Evolutionary conservation across 1,140 invertebrate genomes (phyloP).

Genomic region (Chelonus insularis): DNA sequence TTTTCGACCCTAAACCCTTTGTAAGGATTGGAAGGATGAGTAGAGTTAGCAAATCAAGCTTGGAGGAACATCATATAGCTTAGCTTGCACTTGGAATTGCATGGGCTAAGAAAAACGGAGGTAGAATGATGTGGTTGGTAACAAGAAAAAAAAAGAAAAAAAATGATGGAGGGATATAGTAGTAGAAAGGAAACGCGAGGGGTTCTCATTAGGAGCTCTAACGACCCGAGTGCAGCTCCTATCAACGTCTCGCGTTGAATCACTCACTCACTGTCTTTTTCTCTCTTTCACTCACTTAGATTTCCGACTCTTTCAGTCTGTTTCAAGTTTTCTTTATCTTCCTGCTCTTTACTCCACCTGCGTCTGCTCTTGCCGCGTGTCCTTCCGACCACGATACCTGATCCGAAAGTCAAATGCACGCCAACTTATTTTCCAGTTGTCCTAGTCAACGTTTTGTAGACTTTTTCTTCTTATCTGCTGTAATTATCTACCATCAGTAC

Average conservation of each 20-base stretch:
- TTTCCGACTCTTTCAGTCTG: neutral
- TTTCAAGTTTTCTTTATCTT: conserved; percentile 13
- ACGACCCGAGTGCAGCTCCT: conserved; percentile 48
- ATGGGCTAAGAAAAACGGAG: too few relatives aligned
- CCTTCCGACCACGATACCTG: conserved; percentile 25
- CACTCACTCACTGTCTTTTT: conserved; percentile 24
- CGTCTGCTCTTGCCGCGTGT: conserved; percentile 8
- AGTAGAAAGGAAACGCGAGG: conserved; percentile 2
- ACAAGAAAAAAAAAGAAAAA: conserved; percentile 5
- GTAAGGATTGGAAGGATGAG: too few relatives aligned
- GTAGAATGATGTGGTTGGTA: neutral
- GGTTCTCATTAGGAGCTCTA: conserved; percentile 52
- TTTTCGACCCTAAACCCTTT: too few relatives aligned
- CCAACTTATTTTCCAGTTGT: conserved; percentile 14
- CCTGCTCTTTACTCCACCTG: neutral
- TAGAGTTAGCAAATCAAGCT: too few relatives aligned
- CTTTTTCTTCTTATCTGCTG: neutral
- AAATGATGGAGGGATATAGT: neutral
- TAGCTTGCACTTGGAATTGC: too few relatives aligned
- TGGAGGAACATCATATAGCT: too few relatives aligned
- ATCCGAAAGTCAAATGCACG: conserved; percentile 25
- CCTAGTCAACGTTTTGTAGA: conserved; percentile 1
- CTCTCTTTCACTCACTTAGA: neutral
- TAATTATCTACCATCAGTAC: neutral
- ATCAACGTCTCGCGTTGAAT: conserved; percentile 32